Evolutionary conservation across 2,888 invertebrate species (phyloP), one percentile per base, ranked within the genome.

Genomic region (Chalcosyrphus nemorum): DNA sequence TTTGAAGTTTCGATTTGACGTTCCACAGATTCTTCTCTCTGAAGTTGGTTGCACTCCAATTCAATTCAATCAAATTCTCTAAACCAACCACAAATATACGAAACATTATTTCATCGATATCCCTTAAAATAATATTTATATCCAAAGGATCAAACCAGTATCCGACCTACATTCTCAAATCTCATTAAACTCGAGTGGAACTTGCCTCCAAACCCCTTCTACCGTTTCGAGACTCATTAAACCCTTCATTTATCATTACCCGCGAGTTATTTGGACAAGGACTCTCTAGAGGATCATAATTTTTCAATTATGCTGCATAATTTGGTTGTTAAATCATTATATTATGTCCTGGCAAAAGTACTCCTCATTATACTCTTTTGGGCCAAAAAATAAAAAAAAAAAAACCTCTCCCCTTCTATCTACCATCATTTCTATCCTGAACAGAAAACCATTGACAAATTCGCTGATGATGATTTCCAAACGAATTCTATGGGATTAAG

Each of bases 231-330:
- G n/a, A 11, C 61, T 65, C 50, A 65, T 50, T 57, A 57, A 47
- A n/a, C 19, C 47, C 15, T 24, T n/a, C 47, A 47, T 38, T 57
- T 47, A 35, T 32, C 47, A 63, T 32, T 32, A 24, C 21, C 47
- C 15, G 9, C 3, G 32, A 32, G 6, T 7, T 17, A 27, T n/a
- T 50, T 50, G 50, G 5, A 50, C n/a, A 59, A 50, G 7, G 11
- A 29, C 41, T 13, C 35, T 1, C 21, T 3, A 38, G 21, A 17
- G 21, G 43, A 63, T 68, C 50, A 84, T 57, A 68, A 68, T 65
- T 78, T 68, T 63, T 56, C 84, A 78, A 84, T 78, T 78, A 78
- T 65, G 2, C 63, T 59, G 50, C 63, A 80, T 75, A 84, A 84
- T 80, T 56, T 27, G 27, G 61, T 80, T 63, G 54, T 63, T 78